Evolutionary conservation across 2,888 invertebrate species (phyloP).

Genomic region (Leptinotarsa juncta): DNA sequence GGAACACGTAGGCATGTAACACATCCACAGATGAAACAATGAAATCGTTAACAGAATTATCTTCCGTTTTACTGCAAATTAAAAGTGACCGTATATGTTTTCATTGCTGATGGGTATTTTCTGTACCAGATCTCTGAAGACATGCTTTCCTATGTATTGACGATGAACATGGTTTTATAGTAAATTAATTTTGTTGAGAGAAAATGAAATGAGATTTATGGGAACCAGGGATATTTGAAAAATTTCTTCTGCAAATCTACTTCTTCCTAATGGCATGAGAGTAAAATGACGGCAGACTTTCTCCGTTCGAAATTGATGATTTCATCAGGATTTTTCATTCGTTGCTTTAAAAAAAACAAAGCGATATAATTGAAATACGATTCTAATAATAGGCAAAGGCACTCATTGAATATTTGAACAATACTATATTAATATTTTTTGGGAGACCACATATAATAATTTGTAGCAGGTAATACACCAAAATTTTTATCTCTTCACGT

Average conservation of each 20-base stretch:
- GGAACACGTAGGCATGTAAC: background rate
- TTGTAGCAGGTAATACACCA: no score
- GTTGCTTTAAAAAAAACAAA: background rate
- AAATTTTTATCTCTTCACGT: no score
- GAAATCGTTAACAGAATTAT: constrained; percentile 12
- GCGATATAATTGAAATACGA: no score
- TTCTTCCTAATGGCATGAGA: background rate
- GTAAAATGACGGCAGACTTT: background rate
- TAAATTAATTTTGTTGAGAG: constrained; percentile 3
- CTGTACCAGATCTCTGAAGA: background rate
- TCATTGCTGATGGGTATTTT: constrained; percentile 7
- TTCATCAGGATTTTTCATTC: background rate
- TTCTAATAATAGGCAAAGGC: no score
- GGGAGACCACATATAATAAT: no score
- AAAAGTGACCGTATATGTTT: constrained; percentile 11
- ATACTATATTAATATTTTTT: no score
- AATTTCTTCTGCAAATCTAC: background rate
- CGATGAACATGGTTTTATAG: constrained; percentile 9
- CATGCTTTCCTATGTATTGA: background rate
- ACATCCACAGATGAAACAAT: constrained; percentile 4
- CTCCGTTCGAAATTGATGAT: background rate
- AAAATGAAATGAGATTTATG: constrained; percentile 7
- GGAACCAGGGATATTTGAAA: background rate
- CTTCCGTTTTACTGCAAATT: constrained; percentile 7
- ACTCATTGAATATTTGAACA: no score